phyloP scores from a whole-genome alignment of 2,888 invertebrate species.

The Muscina levida region DNA sequence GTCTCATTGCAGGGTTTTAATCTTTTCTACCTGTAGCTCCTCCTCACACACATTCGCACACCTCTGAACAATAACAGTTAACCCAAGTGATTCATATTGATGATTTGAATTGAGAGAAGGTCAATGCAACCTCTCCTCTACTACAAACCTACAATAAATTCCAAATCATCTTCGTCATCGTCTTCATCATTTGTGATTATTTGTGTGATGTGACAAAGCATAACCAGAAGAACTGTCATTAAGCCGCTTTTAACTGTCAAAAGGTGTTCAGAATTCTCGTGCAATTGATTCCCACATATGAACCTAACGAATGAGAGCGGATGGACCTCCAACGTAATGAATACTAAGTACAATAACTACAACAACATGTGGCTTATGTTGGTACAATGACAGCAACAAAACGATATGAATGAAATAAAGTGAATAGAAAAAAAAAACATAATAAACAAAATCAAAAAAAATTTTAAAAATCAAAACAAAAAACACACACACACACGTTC shows the following conservation, averaged over 20 bases:
- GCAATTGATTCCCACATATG: too few species aligned
- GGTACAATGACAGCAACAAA: conserved; percentile 11
- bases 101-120: not conserved
- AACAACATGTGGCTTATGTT: not conserved
- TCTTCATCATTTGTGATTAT: too few species aligned
- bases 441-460: conserved; percentile 37
- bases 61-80: not conserved
- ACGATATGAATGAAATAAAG: conserved; percentile 12
- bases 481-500: not conserved
- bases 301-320: not conserved
- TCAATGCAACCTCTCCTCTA: not conserved
- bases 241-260: conserved; percentile 12
- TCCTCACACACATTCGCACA: too few species aligned
- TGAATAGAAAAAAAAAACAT: conserved; percentile 4
- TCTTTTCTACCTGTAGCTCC: too few species aligned
- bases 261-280: not conserved
- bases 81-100: not conserved
- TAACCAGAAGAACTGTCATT: conserved; percentile 15
- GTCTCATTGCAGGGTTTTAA: too few species aligned
- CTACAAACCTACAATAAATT: not conserved
- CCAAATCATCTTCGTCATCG: not conserved
- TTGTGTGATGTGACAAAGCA: not conserved
- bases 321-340: conserved; percentile 14
- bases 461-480: conserved; percentile 15
- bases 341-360: conserved; percentile 2